These are phyloP conservation scores for Pygmarrhopalites habei DNA, from an alignment of 1,140 invertebrate species.

Conservation along the genomic window DNA sequence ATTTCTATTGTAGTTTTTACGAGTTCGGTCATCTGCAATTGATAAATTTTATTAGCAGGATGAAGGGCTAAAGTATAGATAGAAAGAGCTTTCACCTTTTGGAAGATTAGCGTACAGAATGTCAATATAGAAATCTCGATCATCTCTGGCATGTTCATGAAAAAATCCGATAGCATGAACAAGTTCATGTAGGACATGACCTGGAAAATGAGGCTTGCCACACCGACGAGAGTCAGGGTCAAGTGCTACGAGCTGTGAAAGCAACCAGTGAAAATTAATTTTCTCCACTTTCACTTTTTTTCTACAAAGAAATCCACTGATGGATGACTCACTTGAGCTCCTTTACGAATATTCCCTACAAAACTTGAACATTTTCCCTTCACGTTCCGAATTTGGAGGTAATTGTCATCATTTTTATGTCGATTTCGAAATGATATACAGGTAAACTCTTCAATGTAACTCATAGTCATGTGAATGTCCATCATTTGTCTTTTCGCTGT, in stretches of 20 bases:
- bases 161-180: constrained; percentile 39
- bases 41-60: constrained; percentile 1
- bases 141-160: constrained; percentile 38
- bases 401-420: constrained; percentile 22
- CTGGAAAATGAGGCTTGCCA: constrained; percentile 29
- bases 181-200: constrained; percentile 38
- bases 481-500: constrained; percentile 16
- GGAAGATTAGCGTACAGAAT: constrained; percentile 18
- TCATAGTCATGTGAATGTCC: constrained; percentile 25
- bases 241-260: background rate
- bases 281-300: no score
- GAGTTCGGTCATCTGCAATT: constrained; percentile 19
- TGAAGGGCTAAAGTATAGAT: constrained; percentile 7
- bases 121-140: constrained; percentile 34
- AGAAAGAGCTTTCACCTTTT: constrained; percentile 5
- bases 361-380: constrained; percentile 33
- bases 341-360: constrained; percentile 30
- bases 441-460: constrained; percentile 32
- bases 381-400: constrained; percentile 21
- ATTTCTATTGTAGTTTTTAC: constrained; percentile 31
- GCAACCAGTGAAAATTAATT: background rate
- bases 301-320: no score
- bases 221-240: constrained; percentile 25
- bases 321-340: constrained; percentile 27
- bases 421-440: constrained; percentile 27